A percentile compares a stretch with the other conserved stretches of the same genome.
Evolutionary conservation across 23 tunicate genomes (phyloP).

Genomic region (Halocynthia roretzi): DNA sequence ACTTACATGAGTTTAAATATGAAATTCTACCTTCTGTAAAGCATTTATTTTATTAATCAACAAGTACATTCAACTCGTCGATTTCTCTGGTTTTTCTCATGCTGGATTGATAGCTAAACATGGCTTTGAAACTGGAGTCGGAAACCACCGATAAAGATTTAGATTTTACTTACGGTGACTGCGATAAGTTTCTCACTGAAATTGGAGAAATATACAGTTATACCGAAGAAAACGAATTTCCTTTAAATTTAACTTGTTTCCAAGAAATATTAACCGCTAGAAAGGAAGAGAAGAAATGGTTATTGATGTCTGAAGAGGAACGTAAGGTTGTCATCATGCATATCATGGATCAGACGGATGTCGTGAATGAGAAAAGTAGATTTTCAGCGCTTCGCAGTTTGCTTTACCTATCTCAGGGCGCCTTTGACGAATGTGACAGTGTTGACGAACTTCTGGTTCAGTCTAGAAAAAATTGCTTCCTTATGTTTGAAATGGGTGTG

Average conservation of each 20-base stretch:
- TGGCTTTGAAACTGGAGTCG: too few species aligned
- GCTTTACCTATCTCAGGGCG: conserved; percentile 74
- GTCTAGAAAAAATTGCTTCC: conserved; percentile 50
- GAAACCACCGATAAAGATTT: conserved; percentile 38
- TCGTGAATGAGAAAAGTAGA: conserved; percentile 21
- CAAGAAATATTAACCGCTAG: conserved; percentile 22
- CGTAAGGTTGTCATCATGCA: conserved; percentile 3
- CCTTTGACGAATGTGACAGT: conserved; percentile 43
- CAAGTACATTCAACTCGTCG: too few species aligned
- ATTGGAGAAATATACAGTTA: conserved; percentile 79
- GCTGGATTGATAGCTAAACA: too few species aligned
- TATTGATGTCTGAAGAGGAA: not conserved
- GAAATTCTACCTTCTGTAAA: too few species aligned
- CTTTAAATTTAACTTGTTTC: conserved; percentile 32
- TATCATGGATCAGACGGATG: conserved; percentile 18
- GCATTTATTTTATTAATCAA: too few species aligned
- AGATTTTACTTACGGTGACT: conserved; percentile 60
- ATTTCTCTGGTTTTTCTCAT: too few species aligned
- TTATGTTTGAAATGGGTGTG: conserved; percentile 64
- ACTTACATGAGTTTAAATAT: too few species aligned
- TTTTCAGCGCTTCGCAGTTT: conserved; percentile 42
- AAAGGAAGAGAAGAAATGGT: conserved; percentile 20
- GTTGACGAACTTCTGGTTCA: conserved; percentile 22
- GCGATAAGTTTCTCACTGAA: conserved; percentile 60
- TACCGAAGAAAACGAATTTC: conserved; percentile 67